phyloP scores from a whole-genome alignment of 1,140 invertebrate genomes.

The Bursaphelenchus mucronatus region DNA sequence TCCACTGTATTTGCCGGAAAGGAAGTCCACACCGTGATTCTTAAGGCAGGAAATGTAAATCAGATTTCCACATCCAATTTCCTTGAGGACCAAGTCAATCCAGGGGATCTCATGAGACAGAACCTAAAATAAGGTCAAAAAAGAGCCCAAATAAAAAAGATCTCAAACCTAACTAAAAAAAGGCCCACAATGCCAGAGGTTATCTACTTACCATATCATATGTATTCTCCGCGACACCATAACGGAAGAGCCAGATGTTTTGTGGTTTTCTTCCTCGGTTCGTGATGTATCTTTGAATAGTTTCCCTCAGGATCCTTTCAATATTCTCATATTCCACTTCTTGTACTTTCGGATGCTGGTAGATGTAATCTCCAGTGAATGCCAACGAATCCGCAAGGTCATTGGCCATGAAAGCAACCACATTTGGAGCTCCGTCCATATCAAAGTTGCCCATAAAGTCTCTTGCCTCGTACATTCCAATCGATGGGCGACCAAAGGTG shows the following conservation, averaged over 20 bases:
- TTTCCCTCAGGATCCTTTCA: neutral
- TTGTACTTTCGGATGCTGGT: neutral
- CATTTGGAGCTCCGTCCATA: conserved; percentile 14
- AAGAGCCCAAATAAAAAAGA: no score
- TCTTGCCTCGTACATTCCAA: conserved; percentile 1
- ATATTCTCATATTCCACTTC: neutral
- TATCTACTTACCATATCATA: conserved; percentile 7
- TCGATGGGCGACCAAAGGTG: neutral
- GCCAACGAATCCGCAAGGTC: neutral
- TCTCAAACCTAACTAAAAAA: neutral
- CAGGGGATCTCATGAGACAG: no score
- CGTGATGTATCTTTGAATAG: neutral
- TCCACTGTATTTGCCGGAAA: no score
- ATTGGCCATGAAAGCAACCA: conserved; percentile 12
- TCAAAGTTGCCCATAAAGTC: neutral
- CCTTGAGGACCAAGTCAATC: no score
- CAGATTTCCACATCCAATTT: no score
- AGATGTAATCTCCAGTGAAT: conserved; percentile 15
- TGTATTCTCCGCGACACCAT: neutral
- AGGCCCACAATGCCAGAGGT: neutral
- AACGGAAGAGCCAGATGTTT: conserved; percentile 5
- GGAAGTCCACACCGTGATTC: no score
- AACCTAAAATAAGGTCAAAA: no score
- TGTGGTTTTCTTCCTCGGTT: neutral
- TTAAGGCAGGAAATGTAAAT: no score